phyloP scores from a whole-genome alignment of 2,888 invertebrate species.

The Acheta domesticus region DNA sequence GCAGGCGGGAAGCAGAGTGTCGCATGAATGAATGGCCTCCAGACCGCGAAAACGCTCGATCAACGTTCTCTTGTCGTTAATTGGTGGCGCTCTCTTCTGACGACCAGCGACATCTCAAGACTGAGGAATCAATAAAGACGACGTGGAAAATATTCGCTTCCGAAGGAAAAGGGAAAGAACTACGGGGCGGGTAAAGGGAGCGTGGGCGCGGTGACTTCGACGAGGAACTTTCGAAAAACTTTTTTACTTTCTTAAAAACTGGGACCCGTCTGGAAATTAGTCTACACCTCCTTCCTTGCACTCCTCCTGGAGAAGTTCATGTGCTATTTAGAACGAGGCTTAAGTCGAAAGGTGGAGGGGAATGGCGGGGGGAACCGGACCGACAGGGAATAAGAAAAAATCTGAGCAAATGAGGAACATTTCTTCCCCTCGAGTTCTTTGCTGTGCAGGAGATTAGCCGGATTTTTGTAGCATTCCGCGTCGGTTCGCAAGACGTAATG shows the following conservation, averaged over 20 bases:
- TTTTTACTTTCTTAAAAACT: conserved; percentile 10
- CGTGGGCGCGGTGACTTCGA: neutral
- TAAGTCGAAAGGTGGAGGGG: conserved; percentile 6
- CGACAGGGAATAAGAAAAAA: neutral
- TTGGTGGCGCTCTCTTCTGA: neutral
- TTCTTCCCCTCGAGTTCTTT: neutral
- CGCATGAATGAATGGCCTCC: neutral
- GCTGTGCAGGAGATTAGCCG: neutral
- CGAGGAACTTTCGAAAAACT: neutral
- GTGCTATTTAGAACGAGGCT: conserved; percentile 10
- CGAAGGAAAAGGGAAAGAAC: neutral
- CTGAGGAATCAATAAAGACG: neutral
- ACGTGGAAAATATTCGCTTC: conserved; percentile 3
- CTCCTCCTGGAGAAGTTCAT: neutral
- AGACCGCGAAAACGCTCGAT: neutral
- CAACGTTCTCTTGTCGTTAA: neutral
- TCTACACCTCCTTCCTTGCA: conserved; percentile 6
- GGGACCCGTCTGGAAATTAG: conserved; percentile 4
- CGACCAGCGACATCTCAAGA: neutral
- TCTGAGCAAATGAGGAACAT: conserved; percentile 11
- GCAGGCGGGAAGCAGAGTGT: neutral
- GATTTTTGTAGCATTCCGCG: conserved; percentile 6
- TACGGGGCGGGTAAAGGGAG: neutral
- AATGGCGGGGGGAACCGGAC: neutral
- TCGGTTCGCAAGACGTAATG: conserved; percentile 6